Evolutionary conservation across 1,140 invertebrate species (phyloP).

Genomic region (Sycophila sp.): DNA sequence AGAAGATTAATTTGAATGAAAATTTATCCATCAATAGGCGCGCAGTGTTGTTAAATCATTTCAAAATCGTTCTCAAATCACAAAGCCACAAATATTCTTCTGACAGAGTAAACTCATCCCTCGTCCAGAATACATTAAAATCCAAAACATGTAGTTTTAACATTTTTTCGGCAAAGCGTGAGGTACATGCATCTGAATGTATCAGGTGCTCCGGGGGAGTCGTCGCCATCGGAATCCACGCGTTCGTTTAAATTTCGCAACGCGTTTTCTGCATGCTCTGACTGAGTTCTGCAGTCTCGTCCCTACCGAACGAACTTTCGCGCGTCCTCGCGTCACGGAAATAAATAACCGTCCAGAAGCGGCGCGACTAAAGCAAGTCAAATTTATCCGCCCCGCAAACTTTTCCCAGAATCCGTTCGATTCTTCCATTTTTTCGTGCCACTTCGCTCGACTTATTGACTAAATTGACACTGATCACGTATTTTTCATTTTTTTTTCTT

Average conservation of each 20-base stretch:
- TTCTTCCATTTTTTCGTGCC: neutral
- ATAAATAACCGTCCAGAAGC: constrained; percentile 35
- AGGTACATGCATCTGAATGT: no score
- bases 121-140: no score
- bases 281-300: neutral
- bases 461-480: no score
- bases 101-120: no score
- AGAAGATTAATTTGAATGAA: no score
- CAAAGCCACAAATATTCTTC: no score
- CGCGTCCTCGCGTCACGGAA: constrained; percentile 21
- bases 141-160: no score
- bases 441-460: neutral
- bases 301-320: neutral
- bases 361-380: constrained; percentile 20
- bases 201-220: neutral
- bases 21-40: no score
- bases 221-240: neutral
- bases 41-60: no score
- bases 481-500: no score
- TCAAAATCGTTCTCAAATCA: no score
- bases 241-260: neutral
- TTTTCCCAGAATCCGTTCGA: constrained; percentile 22
- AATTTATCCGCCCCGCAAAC: constrained; percentile 23
- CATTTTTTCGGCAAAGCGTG: no score
- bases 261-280: constrained; percentile 10